phyloP scores from a whole-genome alignment of 2,113 vertebrate genomes.

The Spheniscus mendiculus region DNA sequence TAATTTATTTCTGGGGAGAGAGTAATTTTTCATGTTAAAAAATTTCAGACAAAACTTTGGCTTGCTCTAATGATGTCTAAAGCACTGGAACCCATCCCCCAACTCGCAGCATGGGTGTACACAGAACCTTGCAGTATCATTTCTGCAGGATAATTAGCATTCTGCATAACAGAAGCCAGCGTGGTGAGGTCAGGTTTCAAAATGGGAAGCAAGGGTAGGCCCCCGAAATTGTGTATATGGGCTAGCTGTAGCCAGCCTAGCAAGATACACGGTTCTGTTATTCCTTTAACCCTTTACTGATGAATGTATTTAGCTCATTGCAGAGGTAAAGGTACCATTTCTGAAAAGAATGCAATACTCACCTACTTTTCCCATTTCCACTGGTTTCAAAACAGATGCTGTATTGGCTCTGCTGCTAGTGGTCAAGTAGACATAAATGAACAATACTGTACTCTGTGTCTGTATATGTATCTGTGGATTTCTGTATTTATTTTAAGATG shows the following conservation, averaged over 20 bases:
- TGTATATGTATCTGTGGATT: neutral
- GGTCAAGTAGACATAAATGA: neutral
- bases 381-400: neutral
- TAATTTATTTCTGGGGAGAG: conserved; percentile 3
- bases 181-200: conserved; percentile 14
- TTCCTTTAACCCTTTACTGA: neutral
- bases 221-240: neutral
- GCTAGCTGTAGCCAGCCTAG: neutral
- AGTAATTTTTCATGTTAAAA: conserved; percentile 51
- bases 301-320: neutral
- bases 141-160: conserved; percentile 30
- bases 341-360: neutral
- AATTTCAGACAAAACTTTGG: conserved; percentile 29
- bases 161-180: neutral
- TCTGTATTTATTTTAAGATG: neutral
- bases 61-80: neutral
- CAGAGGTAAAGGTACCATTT: neutral
- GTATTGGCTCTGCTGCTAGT: neutral
- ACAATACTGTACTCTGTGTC: neutral
- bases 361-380: neutral
- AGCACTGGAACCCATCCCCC: neutral
- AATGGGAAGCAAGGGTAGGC: neutral
- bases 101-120: neutral
- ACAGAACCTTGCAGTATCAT: neutral
- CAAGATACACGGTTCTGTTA: neutral